phyloP scores from a whole-genome alignment of 2,797 vertebrate genomes.

The Microchirus variegatus region DNA sequence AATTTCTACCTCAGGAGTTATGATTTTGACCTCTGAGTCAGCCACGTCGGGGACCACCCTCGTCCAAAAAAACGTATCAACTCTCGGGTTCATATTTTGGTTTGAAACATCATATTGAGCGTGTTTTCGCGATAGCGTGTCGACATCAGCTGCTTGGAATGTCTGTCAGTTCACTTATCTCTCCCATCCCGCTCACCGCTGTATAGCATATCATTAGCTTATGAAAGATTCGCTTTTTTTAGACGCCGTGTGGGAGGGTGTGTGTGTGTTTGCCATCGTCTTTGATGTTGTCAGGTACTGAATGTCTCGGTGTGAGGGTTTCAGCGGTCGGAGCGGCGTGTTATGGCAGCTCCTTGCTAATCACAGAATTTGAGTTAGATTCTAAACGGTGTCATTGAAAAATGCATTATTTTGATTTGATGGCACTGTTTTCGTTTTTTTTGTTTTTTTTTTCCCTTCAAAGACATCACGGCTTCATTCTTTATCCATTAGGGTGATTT shows the following conservation, averaged over 20 bases:
- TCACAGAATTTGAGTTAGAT: conserved; percentile 33
- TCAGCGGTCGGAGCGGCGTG: conserved; percentile 51
- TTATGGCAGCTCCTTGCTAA: conserved; percentile 40
- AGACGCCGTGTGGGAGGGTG: conserved; percentile 55
- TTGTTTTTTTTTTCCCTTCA: not conserved
- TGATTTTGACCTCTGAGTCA: conserved; percentile 55
- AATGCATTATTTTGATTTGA: conserved; percentile 7
- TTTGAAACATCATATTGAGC: conserved; percentile 68
- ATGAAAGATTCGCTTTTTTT: conserved; percentile 75
- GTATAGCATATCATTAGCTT: conserved; percentile 67
- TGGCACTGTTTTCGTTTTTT: conserved; percentile 1
- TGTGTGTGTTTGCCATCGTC: conserved; percentile 33
- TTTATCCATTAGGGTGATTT: not conserved
- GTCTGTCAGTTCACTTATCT: conserved; percentile 75
- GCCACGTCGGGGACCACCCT: conserved; percentile 68
- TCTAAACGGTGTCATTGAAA: conserved; percentile 10
- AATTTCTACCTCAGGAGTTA: conserved; percentile 65
- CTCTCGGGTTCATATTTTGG: conserved; percentile 69
- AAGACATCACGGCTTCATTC: not conserved
- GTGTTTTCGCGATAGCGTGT: conserved; percentile 53
- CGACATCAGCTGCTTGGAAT: conserved; percentile 80
- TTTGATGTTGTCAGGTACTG: conserved; percentile 76
- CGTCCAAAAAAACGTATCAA: conserved; percentile 68
- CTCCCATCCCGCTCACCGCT: conserved; percentile 61
- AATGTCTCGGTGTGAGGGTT: conserved; percentile 56